Percentiles rank a stretch among this genome's conserved stretches.
These are phyloP conservation scores for Oreohelix idahoensis DNA, from an alignment of 1,140 invertebrate species.

Conservation along the genomic window DNA sequence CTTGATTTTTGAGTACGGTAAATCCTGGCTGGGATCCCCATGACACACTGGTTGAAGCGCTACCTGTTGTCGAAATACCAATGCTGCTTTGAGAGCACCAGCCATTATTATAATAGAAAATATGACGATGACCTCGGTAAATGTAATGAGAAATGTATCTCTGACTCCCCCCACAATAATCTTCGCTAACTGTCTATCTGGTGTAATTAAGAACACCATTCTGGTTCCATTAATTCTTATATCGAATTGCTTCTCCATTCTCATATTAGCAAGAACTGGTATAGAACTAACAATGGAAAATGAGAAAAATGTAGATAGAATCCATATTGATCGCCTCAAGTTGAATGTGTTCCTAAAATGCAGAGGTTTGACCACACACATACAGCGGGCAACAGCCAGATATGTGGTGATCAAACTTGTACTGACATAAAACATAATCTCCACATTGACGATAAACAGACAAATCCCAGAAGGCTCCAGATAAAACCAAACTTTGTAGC, in stretches of 20 bases:
- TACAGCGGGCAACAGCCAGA: slow-evolving; percentile 11
- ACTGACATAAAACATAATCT: not conserved
- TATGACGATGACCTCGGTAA: not conserved
- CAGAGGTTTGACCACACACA: slow-evolving; percentile 26
- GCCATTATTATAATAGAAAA: not conserved
- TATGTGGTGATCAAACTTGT: not conserved
- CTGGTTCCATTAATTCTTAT: not conserved
- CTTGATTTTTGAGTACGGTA: not conserved
- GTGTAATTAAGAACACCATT: not conserved
- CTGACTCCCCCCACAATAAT: not conserved
- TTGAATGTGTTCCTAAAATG: slow-evolving; percentile 16
- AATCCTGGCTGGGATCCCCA: not conserved
- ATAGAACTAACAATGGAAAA: not conserved
- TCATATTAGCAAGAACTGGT: not conserved
- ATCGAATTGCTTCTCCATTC: not conserved
- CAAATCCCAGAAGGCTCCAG: not conserved
- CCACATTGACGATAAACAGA: not conserved
- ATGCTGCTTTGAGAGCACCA: not conserved
- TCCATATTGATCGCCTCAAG: not conserved
- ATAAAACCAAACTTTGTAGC: not conserved
- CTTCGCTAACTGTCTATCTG: not conserved
- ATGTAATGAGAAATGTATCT: not conserved
- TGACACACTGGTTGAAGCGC: not conserved
- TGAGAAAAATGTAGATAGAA: not conserved
- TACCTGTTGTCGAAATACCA: not conserved